Percentiles rank a stretch among this genome's conserved stretches.
Evolutionary conservation across 2,113 vertebrate species (phyloP).

Genomic region (Hippocampus abdominalis): DNA sequence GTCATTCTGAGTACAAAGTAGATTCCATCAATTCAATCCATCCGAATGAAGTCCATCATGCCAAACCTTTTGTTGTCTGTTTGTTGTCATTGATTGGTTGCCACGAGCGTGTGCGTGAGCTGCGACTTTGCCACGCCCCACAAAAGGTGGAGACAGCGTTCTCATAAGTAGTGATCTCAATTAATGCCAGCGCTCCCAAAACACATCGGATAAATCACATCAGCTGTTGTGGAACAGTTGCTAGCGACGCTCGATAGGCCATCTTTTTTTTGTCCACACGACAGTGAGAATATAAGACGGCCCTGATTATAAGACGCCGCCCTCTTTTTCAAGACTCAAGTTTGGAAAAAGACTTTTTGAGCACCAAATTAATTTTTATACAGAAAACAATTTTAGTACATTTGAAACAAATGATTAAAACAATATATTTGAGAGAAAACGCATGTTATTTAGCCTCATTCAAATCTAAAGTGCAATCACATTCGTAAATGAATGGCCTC

Average conservation of each 20-base stretch:
- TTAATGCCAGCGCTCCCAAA: conserved; percentile 1
- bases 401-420: too few species aligned
- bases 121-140: background rate
- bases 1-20: conserved; percentile 37
- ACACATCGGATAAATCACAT: conserved; percentile 3
- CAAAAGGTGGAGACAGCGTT: background rate
- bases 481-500: too few species aligned
- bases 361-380: too few species aligned
- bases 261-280: background rate
- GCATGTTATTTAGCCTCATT: too few species aligned
- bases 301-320: too few species aligned
- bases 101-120: background rate
- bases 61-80: background rate
- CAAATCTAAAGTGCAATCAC: too few species aligned
- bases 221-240: background rate
- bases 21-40: conserved; percentile 61
- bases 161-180: background rate
- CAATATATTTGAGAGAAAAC: too few species aligned
- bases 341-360: too few species aligned
- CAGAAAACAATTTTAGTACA: too few species aligned
- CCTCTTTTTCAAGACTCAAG: too few species aligned
- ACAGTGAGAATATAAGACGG: too few species aligned
- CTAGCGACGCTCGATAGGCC: background rate
- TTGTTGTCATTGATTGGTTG: background rate
- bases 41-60: conserved; percentile 11